Evolutionary conservation across 2,797 vertebrate genomes (phyloP), one percentile per base, ranked within the genome.

Genomic region (Podargus strigoides): DNA sequence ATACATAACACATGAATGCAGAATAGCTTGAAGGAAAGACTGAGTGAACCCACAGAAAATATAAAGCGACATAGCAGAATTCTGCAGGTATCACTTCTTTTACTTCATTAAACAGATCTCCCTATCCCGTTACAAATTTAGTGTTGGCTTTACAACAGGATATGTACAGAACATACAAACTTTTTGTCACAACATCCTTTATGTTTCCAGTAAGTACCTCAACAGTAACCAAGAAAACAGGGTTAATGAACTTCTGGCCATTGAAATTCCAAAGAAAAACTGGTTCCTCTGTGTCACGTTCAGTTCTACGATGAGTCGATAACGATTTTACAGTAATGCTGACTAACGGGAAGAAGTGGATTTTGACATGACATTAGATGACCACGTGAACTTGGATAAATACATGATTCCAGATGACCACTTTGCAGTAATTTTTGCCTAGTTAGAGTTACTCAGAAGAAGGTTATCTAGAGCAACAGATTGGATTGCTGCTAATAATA

Each of bases 161-260:
- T 89, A 85, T 93, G 97, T 53, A 90, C 46, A 83, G 81, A 87
- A 47, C 81, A 59, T 64, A 86, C 20, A 53, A 95, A 96, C 66
- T 90, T 91, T 91, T 86, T 19, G 36, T 94, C 76, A 87, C 81
- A 89, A 96, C 89, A 96, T 97, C 94, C 96, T 96, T 75, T 87
- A 85, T 63, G 39, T 83, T 98, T 98, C 98, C 98, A 97, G 97
- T 95, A 96, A 97, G 44, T 87, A 94, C 59, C 32, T 82, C 79
- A 89, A 75, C 36, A 93, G 41, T 75, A 93, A 94, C 10, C 58
- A 85, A 96, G 94, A 95, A 85, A 93, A 74, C 50, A 50, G 74
- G 90, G 97, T 85, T 95, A 97, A 96, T 97, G 97, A 98, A 98
- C 97, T 98, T 96, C 81, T 95, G 97, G 91, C 50, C 95, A 97